A percentile compares a stretch with the other conserved stretches of the same genome.
phyloP scores from a whole-genome alignment of 2,113 vertebrate genomes.

The Serinus canaria region DNA sequence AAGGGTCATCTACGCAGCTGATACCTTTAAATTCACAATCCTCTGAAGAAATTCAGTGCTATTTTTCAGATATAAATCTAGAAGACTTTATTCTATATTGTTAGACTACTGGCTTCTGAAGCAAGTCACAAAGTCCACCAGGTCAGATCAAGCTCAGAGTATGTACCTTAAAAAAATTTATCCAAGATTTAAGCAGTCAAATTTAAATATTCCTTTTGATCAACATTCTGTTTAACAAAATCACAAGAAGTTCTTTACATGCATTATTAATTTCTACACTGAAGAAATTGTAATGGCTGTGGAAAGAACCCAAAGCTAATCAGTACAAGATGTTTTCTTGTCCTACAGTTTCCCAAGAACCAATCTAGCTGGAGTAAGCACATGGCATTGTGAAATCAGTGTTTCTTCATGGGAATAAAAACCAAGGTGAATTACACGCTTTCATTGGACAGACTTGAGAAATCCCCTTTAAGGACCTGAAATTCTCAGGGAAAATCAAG shows the following conservation, averaged over 20 bases:
- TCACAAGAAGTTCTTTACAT: background rate
- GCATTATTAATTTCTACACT: background rate
- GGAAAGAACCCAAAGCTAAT: background rate
- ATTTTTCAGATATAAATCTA: background rate
- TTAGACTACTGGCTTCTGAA: background rate
- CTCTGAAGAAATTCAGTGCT: background rate
- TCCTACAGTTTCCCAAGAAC: background rate
- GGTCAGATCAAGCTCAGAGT: background rate
- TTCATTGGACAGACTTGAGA: background rate
- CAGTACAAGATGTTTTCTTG: background rate
- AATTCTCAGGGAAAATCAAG: background rate
- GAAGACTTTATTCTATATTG: background rate
- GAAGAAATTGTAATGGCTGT: background rate
- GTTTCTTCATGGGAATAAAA: background rate
- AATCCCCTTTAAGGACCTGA: background rate
- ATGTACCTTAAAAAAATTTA: background rate
- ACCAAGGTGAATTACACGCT: background rate
- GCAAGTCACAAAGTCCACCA: background rate
- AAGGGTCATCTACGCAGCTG: rapidly evolving
- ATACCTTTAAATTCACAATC: background rate
- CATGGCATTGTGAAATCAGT: background rate
- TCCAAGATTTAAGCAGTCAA: background rate
- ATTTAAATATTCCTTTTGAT: background rate
- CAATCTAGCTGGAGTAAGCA: background rate
- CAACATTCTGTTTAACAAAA: background rate